phyloP scores from a whole-genome alignment of 2,888 invertebrate genomes.

The Rhimphoctona megacephalus region DNA sequence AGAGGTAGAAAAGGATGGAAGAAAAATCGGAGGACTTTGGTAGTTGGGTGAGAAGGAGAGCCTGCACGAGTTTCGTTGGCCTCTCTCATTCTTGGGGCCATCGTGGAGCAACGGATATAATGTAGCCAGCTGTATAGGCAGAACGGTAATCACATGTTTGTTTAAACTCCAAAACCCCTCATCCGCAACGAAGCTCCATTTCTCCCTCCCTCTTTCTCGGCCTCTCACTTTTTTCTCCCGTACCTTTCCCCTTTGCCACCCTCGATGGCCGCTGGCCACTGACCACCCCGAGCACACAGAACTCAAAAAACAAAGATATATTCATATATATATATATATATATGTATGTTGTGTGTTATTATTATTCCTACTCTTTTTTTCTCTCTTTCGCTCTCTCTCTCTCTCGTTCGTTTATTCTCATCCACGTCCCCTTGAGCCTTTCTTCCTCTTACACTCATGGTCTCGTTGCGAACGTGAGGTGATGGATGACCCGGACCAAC shows the following conservation, averaged over 20 bases:
- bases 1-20: constrained; percentile 41
- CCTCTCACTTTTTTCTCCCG: constrained; percentile 27
- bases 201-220: constrained; percentile 55
- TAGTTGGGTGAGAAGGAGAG: constrained; percentile 4
- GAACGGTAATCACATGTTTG: constrained; percentile 85
- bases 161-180: constrained; percentile 85
- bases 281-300: constrained; percentile 80
- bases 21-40: not conserved
- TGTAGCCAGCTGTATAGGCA: constrained; percentile 84
- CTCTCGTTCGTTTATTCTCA: constrained; percentile 15
- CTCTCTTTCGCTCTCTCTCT: not conserved
- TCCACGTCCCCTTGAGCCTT: constrained; percentile 19
- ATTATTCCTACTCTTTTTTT: constrained; percentile 56
- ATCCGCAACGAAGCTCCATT: constrained; percentile 77
- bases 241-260: constrained; percentile 76
- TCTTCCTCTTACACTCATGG: constrained; percentile 51
- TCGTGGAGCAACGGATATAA: constrained; percentile 78
- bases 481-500: constrained; percentile 81
- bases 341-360: constrained; percentile 18
- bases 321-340: constrained; percentile 71
- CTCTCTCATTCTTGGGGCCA: constrained; percentile 33
- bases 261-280: constrained; percentile 76
- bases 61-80: constrained; percentile 21
- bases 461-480: constrained; percentile 71
- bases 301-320: constrained; percentile 79